Evolutionary conservation across 2,888 invertebrate genomes (phyloP).

Genomic region (Aphrophora alni): DNA sequence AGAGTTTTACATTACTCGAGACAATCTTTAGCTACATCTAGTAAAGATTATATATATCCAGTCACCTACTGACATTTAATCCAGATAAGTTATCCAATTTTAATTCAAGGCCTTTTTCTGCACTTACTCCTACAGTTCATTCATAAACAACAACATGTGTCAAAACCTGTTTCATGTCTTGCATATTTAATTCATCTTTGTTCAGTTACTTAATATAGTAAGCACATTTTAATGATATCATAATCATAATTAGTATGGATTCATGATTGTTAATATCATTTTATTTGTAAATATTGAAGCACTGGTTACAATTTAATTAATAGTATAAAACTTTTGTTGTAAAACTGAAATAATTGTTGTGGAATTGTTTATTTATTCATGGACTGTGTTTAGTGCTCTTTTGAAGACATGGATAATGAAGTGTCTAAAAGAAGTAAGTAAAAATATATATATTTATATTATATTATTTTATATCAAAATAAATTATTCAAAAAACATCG

Average conservation of each 20-base stretch:
- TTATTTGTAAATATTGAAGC: neutral
- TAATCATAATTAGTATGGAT: neutral
- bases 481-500: too few relatives aligned
- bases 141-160: neutral
- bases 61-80: neutral
- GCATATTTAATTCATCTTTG: neutral
- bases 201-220: neutral
- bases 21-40: too few relatives aligned
- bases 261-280: neutral
- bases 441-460: too few relatives aligned
- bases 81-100: neutral
- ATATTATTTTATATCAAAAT: too few relatives aligned
- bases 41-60: neutral
- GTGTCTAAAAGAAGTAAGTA: neutral
- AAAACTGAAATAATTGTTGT: neutral
- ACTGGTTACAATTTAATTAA: neutral
- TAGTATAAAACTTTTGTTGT: neutral
- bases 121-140: neutral
- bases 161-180: neutral
- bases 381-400: neutral
- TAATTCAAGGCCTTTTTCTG: neutral
- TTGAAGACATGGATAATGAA: neutral
- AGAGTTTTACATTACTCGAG: too few relatives aligned
- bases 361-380: neutral
- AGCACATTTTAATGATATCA: neutral